Evolutionary conservation across 2,797 vertebrate species (phyloP).

Genomic region (Lepilemur septentrionalis): DNA sequence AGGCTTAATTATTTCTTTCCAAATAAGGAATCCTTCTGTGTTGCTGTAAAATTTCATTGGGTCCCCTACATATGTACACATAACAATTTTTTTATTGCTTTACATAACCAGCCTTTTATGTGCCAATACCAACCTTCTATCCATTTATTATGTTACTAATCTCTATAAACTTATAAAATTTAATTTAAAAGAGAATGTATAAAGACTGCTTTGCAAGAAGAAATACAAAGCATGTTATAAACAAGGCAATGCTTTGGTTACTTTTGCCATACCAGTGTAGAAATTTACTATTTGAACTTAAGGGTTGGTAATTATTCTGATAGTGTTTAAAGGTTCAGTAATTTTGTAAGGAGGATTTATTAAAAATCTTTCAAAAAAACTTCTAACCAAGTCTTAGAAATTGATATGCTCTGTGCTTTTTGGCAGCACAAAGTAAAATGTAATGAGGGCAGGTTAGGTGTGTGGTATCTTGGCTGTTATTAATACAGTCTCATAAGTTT

Average conservation of each 20-base stretch:
- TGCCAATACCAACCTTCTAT: neutral
- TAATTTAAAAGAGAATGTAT: neutral
- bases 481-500: neutral
- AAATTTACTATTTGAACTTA: neutral
- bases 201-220: conserved; percentile 32
- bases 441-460: neutral
- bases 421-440: neutral
- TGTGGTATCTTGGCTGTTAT: neutral
- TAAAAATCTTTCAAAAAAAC: neutral
- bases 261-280: neutral
- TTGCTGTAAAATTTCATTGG: neutral
- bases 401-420: neutral
- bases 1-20: conserved; percentile 12
- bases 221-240: neutral
- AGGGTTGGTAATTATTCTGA: neutral
- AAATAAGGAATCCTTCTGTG: neutral
- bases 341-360: neutral
- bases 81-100: neutral
- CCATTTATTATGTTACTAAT: neutral
- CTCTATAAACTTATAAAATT: neutral
- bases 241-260: neutral
- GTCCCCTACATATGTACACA: neutral
- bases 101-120: neutral
- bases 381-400: neutral
- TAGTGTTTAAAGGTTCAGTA: neutral